These are phyloP conservation scores for Nipponia nippon DNA, from an alignment of 2,113 vertebrate species.

Conservation along the genomic window DNA sequence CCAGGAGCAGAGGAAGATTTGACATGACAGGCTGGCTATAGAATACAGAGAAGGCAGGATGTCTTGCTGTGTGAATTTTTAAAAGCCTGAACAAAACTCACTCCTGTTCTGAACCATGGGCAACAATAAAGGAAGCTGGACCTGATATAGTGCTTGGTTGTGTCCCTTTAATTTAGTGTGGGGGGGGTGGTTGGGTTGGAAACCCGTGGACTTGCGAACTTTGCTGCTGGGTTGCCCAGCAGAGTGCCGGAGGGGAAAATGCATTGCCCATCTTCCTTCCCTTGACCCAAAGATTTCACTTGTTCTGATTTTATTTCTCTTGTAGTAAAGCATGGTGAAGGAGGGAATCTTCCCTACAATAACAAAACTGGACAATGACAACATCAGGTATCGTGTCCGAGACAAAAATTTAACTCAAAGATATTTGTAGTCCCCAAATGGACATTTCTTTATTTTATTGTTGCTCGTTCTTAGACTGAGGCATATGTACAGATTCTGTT, in stretches of 20 bases:
- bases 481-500: neutral
- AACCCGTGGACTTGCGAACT: neutral
- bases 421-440: neutral
- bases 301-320: neutral
- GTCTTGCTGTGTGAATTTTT: neutral
- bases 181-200: neutral
- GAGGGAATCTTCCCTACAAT: neutral
- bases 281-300: neutral
- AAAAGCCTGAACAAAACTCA: neutral
- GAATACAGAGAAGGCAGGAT: neutral
- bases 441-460: neutral
- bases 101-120: neutral
- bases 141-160: accelerated
- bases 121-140: neutral
- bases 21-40: neutral
- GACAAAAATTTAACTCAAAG: neutral
- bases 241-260: neutral
- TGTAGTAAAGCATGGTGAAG: accelerated
- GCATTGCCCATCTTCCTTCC: neutral
- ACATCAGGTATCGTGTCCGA: neutral
- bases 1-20: neutral
- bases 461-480: neutral
- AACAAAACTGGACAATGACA: neutral
- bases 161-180: neutral
- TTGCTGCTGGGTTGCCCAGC: neutral